Evolutionary conservation across 2,113 vertebrate genomes (phyloP), one percentile per base, ranked within the genome.

Genomic region (Myiagra hebetior): DNA sequence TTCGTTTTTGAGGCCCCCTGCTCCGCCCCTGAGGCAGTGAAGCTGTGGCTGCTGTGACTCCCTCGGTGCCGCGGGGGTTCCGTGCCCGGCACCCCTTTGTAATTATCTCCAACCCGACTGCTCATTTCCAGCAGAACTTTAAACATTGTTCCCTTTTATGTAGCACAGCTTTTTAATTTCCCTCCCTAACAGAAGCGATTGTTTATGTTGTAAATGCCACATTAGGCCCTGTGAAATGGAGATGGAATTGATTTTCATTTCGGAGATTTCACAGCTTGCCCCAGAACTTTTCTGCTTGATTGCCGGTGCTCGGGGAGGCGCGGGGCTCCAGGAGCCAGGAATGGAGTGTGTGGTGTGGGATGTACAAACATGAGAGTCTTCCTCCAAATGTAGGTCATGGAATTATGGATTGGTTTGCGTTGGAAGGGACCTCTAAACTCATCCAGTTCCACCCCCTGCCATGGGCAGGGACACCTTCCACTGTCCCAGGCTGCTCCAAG

Each of bases 241-340:
- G 97, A 97, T 91, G 96, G 97, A 95, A 98, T 98, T 98, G 98
- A 98, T 98, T 98, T 98, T 98, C 97, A 98, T 98, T 98, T 98
- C 86, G 68, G 95, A 98, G 97, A 98, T 98, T 98, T 98, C 98
- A 98, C 97, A 98, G 98, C 97, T 97, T 97, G 98, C 97, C 98
- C 98, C 96, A 97, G 97, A 98, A 98, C 95, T 97, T 98, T 89
- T 96, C 97, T 97, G 97, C 97, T 95, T 97, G 96, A 91, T 96
- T 98, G 94, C 95, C 8, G 18, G 68, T 93, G 97, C 95, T 95
- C 67, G 46, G 89, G 95, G 96, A 96, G 72, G 89, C 80, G 24
- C 49, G 0, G 72, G 91, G 95, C 91, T 93, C 77, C 2, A 19
- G 94, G 92, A 50, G 74, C 68, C 69, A 15, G 94, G 85, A 89